These are phyloP conservation scores for Melitaea cinxia DNA, from an alignment of 1,140 invertebrate species.

Conservation along the genomic window DNA sequence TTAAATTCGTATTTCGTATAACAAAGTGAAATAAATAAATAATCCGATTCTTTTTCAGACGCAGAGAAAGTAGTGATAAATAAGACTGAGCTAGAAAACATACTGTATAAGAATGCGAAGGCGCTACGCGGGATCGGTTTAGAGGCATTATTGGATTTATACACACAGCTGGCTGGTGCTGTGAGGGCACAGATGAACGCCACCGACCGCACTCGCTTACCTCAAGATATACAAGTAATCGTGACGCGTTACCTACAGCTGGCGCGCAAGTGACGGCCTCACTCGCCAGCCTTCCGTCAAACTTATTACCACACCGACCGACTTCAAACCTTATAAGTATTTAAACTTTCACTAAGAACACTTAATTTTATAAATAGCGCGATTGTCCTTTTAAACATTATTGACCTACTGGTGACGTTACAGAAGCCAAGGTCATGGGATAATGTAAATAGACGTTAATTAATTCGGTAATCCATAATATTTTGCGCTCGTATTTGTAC, in stretches of 20 bases:
- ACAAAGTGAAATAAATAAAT: not conserved
- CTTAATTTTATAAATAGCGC: too few relatives aligned
- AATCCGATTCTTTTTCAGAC: conserved; percentile 55
- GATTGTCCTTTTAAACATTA: too few relatives aligned
- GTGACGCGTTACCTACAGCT: conserved; percentile 66
- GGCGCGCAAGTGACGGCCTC: conserved; percentile 48
- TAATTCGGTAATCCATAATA: too few relatives aligned
- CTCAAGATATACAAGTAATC: conserved; percentile 79
- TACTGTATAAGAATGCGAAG: conserved; percentile 82
- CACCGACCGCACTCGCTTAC: conserved; percentile 83
- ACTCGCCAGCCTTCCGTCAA: conserved; percentile 18
- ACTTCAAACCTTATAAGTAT: too few relatives aligned
- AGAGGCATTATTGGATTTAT: conserved; percentile 84
- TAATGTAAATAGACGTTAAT: too few relatives aligned
- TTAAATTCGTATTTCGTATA: too few relatives aligned
- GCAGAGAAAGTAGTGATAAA: conserved; percentile 82
- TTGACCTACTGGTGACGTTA: too few relatives aligned
- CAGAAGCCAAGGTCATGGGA: too few relatives aligned
- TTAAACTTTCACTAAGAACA: too few relatives aligned
- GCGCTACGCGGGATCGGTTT: conserved; percentile 81
- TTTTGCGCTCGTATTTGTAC: too few relatives aligned
- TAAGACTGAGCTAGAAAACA: conserved; percentile 83
- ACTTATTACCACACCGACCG: not conserved
- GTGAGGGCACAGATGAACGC: conserved; percentile 82
- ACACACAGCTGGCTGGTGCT: conserved; percentile 83